Base-by-base conservation (phyloP, 2,888 invertebrate species). In the Tenthredo scrophulariae region DNA sequence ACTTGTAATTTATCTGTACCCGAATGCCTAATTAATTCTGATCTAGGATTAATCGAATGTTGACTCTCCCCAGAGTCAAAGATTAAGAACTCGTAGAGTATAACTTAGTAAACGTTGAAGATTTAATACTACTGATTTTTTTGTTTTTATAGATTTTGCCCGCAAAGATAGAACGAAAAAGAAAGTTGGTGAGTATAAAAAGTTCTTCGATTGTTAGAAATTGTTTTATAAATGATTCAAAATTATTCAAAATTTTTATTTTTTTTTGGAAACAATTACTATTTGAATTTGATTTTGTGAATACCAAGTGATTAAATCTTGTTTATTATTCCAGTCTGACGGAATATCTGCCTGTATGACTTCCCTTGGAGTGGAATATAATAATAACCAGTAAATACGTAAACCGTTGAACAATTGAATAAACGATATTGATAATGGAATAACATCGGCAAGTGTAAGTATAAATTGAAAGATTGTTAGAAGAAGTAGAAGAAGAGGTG, bases 141-240 rank as follows among this genome's bases (percentile, higher is more conserved):
- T 1, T 33, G 15, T 80, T 7, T 4, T 70, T 67, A 18, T 67
- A 83, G 83, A 83, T 29, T 67, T 67, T 58, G 46, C 37, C 29
- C 70, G 83, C 29, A 67, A 67, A 50, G 83, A 83, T 29, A 83
- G 83, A 83, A 18, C 67, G 67, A 83, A 83, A 40, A 83, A 83
- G 43, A 70, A 65, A 83, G 29, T 83, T 83, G 83, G 83, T 83
- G 70, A 67, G 83, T 83, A 26, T 46, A n/a, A 77, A 74, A 3
- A 29, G 13, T 74, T 74, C 13, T 74, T 4, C 4, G 3, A 10
- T 62, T 13, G 13, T 22, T 62, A 2, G 10, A 13, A 62, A 62
- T 26, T 62, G 26, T 10, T 10, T 26, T 62, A 54, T 54, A n/a
- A 18, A 18, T 50, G 5, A 46, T 15, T 46, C 7, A 15, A 46